phyloP scores from a whole-genome alignment of 1,140 invertebrate genomes.

The Vanessa atalanta region DNA sequence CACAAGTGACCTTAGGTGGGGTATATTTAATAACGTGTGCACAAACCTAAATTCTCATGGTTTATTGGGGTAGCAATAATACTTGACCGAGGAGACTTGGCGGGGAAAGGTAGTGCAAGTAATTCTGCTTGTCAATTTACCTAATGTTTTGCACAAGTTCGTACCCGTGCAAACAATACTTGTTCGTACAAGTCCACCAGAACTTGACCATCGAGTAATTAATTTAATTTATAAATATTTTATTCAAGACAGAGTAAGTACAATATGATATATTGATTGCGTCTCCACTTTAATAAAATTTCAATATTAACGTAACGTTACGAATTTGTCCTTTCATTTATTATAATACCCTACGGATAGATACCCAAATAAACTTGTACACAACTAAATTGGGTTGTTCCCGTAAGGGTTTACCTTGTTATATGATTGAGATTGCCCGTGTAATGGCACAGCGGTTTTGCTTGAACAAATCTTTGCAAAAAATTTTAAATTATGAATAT shows the following conservation, averaged over 20 bases:
- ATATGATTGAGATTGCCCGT: slow-evolving; percentile 66
- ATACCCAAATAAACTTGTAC: slow-evolving; percentile 75
- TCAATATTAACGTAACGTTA: slow-evolving; percentile 62
- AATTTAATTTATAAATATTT: too few species aligned
- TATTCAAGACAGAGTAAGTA: slow-evolving; percentile 18
- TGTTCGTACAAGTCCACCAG: too few species aligned
- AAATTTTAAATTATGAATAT: slow-evolving; percentile 30
- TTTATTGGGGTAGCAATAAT: too few species aligned
- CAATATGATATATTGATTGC: slow-evolving; percentile 19
- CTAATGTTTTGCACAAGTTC: too few species aligned
- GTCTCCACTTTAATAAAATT: slow-evolving; percentile 49
- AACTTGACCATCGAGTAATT: too few species aligned
- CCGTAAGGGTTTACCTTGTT: slow-evolving; percentile 66
- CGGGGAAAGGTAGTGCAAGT: too few species aligned
- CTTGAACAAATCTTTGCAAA: slow-evolving; percentile 54
- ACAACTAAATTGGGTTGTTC: slow-evolving; percentile 75
- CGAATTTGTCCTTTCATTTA: slow-evolving; percentile 70
- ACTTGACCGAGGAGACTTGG: too few species aligned
- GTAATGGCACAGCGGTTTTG: slow-evolving; percentile 52
- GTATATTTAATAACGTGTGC: too few species aligned
- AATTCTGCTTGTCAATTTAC: too few species aligned
- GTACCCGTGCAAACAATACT: too few species aligned
- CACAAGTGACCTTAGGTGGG: too few species aligned
- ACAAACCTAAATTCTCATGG: too few species aligned
- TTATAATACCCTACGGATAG: slow-evolving; percentile 67